phyloP scores from a whole-genome alignment of 2,888 invertebrate genomes.

The Acanthacorydalis orientalis region DNA sequence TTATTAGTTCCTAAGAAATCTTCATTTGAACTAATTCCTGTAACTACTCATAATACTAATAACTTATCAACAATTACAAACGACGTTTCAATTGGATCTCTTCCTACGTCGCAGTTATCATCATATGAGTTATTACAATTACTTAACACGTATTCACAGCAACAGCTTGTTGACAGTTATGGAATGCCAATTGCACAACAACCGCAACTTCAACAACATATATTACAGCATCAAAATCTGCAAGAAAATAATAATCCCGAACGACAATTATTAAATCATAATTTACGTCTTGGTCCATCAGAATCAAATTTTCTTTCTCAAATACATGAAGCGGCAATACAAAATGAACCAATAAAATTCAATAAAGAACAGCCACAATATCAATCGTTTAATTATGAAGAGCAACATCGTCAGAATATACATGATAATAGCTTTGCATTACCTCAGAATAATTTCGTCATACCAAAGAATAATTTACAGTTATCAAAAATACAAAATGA shows the following conservation, averaged over 20 bases:
- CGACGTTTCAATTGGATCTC: neutral
- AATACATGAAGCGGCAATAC: conserved; percentile 20
- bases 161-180: conserved; percentile 28
- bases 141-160: conserved; percentile 25
- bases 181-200: conserved; percentile 27
- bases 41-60: conserved; percentile 14
- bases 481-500: too few relatives aligned
- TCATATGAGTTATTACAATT: conserved; percentile 17
- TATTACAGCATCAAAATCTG: conserved; percentile 20
- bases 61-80: too few relatives aligned
- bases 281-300: conserved; percentile 33
- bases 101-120: neutral
- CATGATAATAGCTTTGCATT: too few relatives aligned
- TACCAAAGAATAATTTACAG: too few relatives aligned
- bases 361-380: conserved; percentile 24
- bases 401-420: conserved; percentile 19
- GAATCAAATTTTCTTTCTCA: conserved; percentile 32
- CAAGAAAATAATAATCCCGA: conserved; percentile 26
- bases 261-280: conserved; percentile 18
- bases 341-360: neutral
- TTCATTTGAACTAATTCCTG: conserved; percentile 23
- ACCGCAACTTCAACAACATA: conserved; percentile 24
- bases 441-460: too few relatives aligned
- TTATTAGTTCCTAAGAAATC: conserved; percentile 25
- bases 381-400: conserved; percentile 30